phyloP scores from a whole-genome alignment of 1,140 invertebrate species.

The Hycleus phaleratus region DNA sequence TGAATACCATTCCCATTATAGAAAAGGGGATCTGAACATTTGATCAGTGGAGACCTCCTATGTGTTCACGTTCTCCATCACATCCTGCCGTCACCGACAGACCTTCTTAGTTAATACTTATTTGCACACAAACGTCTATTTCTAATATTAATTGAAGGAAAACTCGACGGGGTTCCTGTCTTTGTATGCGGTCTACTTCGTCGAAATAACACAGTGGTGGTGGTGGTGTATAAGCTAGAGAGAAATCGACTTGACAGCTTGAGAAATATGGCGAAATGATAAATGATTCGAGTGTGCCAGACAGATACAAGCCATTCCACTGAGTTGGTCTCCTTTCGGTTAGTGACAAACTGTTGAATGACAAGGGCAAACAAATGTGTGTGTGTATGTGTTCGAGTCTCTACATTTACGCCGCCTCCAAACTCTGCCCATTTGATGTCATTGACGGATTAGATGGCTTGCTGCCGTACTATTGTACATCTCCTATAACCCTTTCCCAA shows the following conservation, averaged over 20 bases:
- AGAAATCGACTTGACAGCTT: slow-evolving; percentile 19
- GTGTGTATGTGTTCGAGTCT: slow-evolving; percentile 4
- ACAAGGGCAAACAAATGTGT: slow-evolving; percentile 22
- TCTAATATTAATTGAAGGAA: slow-evolving; percentile 16
- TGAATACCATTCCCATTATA: too few relatives aligned
- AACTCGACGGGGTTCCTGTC: slow-evolving; percentile 8
- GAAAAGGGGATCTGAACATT: too few relatives aligned
- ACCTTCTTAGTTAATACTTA: slow-evolving; percentile 14
- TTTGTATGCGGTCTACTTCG: slow-evolving; percentile 12
- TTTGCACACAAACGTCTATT: slow-evolving; percentile 15
- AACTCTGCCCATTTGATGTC: slow-evolving; percentile 8
- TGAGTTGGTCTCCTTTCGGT: slow-evolving; percentile 25
- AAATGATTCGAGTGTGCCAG: slow-evolving; percentile 29
- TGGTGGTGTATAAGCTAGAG: not conserved
- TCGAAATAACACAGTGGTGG: not conserved
- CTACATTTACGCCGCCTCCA: slow-evolving; percentile 5
- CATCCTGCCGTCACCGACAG: slow-evolving; percentile 3
- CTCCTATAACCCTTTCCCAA: not conserved
- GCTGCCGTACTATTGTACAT: not conserved
- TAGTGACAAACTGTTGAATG: slow-evolving; percentile 30
- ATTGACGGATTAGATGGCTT: slow-evolving; percentile 10
- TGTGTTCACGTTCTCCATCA: too few relatives aligned
- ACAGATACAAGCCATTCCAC: slow-evolving; percentile 27
- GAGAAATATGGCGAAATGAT: slow-evolving; percentile 29
- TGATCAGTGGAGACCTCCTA: too few relatives aligned